Evolutionary conservation across 2,797 vertebrate genomes (phyloP), one percentile per base, ranked within the genome.

Genomic region (Ptychadena robeensis): DNA sequence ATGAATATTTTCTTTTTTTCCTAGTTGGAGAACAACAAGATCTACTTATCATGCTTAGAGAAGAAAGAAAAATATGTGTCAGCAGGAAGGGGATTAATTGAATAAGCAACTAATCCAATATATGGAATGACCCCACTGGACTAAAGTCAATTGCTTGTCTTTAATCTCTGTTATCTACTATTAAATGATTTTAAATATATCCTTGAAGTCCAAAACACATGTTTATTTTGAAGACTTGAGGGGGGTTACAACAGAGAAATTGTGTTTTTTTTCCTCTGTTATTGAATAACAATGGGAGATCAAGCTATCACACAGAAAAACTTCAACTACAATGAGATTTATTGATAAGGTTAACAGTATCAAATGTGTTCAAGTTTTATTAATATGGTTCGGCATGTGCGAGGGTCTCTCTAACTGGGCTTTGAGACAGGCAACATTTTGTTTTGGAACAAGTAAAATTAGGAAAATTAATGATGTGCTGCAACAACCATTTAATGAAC

Each of bases 141-240:
- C 37, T 32, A 66, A 77, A 32, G 40, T 38, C 34, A 75, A 61
- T 22, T 38, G 71, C 15, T 64, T 64, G 65, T 64, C 18, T 31
- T 28, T 74, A 27, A 71, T 22, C 44, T 8, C 18, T 53, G 44
- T 53, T 53, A 40, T 30, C 72, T 59, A 30, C 38, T 27, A 64
- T 40, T 75, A 14, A 30, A 37, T 38, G 6, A 27, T 27, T 63
- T 30, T 11, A 28, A 40, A 64, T 64, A 38, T 1, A 75, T 63
- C 28, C 9, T 5, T 63, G 14, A 64, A 74, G 35, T 37, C 32
- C 12, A 27, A 37, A 67, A 67, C 32, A 35, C 65, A 25, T 67
- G 6, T 37, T 22, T 67, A 18, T 12, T 31, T 28, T 64, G 18
- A 63, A 30, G 10, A 9, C 10, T 34, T 67, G 32, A 32, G 34